These are phyloP conservation scores for Thunnus maccoyii DNA, from an alignment of 2,113 vertebrate species.

Conservation along the genomic window DNA sequence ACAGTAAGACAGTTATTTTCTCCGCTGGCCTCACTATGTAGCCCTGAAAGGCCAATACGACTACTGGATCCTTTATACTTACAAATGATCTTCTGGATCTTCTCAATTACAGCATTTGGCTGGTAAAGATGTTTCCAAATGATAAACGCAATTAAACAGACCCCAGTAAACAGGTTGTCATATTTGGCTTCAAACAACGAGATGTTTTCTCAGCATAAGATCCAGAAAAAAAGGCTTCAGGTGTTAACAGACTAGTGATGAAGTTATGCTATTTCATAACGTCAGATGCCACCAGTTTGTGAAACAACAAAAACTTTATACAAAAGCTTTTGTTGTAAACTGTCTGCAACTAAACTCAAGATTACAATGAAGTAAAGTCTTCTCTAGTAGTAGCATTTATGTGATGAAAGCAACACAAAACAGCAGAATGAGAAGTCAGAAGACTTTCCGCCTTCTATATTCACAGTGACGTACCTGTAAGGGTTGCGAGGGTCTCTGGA, in stretches of 20 bases:
- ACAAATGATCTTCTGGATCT: neutral
- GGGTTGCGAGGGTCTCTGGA: constrained; percentile 73
- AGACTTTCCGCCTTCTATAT: too few relatives aligned
- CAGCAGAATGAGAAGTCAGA: neutral
- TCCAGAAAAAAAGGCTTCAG: neutral
- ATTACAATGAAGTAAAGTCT: neutral
- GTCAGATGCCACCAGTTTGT: neutral
- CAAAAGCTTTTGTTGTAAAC: neutral
- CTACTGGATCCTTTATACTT: too few relatives aligned
- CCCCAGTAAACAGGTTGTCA: neutral
- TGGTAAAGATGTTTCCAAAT: neutral
- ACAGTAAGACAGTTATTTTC: neutral
- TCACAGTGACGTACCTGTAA: constrained; percentile 67
- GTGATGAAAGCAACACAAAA: neutral
- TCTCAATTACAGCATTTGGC: neutral
- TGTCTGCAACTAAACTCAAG: neutral
- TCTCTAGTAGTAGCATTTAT: neutral
- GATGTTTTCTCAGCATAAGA: neutral
- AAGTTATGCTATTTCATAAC: neutral
- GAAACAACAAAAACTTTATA: neutral
- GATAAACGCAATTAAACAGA: neutral
- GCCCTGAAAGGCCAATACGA: too few relatives aligned
- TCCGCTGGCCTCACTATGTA: neutral
- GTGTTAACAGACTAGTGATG: neutral
- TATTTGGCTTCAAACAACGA: neutral